A percentile compares a stretch with the other conserved stretches of the same genome.
These are phyloP conservation scores for Tupaia chinensis DNA, from an alignment of 2,113 vertebrate genomes.

Conservation along the genomic window DNA sequence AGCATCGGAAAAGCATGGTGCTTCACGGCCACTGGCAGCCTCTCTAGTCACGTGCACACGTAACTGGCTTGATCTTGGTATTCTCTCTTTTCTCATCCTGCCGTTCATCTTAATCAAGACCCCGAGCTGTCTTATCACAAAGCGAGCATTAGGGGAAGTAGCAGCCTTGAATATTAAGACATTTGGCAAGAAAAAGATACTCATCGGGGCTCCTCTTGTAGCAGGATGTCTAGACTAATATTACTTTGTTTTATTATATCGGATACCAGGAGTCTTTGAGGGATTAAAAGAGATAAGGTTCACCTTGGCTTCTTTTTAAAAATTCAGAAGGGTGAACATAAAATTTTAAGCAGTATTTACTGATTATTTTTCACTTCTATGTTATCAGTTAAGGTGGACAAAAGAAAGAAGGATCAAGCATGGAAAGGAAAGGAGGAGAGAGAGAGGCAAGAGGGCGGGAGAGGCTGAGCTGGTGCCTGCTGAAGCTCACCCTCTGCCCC, in stretches of 20 bases:
- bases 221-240: constrained; percentile 47
- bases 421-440: background rate
- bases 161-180: constrained; percentile 55
- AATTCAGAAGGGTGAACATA: constrained; percentile 70
- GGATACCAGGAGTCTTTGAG: constrained; percentile 17
- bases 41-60: background rate
- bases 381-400: background rate
- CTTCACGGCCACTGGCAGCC: background rate
- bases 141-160: background rate
- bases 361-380: background rate
- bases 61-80: background rate
- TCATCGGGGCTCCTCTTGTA: constrained; percentile 19
- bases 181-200: constrained; percentile 29
- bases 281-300: constrained; percentile 58
- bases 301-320: constrained; percentile 68
- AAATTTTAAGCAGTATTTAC: constrained; percentile 73
- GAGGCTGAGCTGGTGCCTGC: background rate
- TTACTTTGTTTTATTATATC: constrained; percentile 46
- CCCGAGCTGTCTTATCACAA: background rate
- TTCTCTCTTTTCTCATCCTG: background rate
- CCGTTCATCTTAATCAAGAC: background rate
- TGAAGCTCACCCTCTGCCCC: rapidly evolving
- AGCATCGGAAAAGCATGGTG: background rate
- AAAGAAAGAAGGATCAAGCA: background rate
- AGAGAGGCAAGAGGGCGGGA: too few relatives aligned